phyloP scores from a whole-genome alignment of 1,140 invertebrate species.

The Drosophila varians region DNA sequence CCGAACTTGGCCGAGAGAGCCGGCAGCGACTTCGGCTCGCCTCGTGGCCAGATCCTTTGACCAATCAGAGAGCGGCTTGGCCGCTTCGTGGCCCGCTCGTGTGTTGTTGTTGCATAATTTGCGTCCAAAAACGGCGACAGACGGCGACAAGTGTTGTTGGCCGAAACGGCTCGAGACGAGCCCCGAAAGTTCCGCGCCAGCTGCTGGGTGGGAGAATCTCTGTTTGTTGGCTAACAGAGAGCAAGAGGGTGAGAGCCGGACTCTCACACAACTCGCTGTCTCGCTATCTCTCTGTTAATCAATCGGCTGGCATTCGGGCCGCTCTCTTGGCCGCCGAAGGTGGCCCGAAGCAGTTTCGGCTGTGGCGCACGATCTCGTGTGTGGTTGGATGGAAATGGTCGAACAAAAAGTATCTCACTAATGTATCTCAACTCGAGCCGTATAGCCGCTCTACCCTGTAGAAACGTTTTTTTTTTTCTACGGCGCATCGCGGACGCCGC shows the following conservation, averaged over 20 bases:
- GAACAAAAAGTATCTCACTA: too few species aligned
- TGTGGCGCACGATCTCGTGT: too few species aligned
- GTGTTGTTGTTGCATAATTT: constrained; percentile 73
- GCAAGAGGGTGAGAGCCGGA: constrained; percentile 1
- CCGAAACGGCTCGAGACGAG: constrained; percentile 10
- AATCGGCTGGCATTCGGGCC: constrained; percentile 7
- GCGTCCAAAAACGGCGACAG: constrained; percentile 32
- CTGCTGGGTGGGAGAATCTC: too few species aligned
- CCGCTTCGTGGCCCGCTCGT: constrained; percentile 38
- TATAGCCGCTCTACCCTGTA: constrained; percentile 67
- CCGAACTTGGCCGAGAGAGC: constrained; percentile 9
- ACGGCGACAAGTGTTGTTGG: constrained; percentile 47
- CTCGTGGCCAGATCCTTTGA: constrained; percentile 39
- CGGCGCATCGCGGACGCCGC: constrained; percentile 55
- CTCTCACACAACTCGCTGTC: too few species aligned
- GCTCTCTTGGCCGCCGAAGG: not conserved
- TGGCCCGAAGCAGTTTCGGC: too few species aligned
- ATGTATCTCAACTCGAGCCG: too few species aligned
- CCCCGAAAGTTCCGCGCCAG: constrained; percentile 34
- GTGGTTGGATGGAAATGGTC: too few species aligned
- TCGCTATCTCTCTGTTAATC: too few species aligned
- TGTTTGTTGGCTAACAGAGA: too few species aligned
- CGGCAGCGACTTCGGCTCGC: constrained; percentile 33
- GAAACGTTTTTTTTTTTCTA: constrained; percentile 61
- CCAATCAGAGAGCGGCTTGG: constrained; percentile 62